Evolutionary conservation across 2,888 invertebrate species (phyloP), one percentile per base, ranked within the genome.

Genomic region (Taenaris catops): DNA sequence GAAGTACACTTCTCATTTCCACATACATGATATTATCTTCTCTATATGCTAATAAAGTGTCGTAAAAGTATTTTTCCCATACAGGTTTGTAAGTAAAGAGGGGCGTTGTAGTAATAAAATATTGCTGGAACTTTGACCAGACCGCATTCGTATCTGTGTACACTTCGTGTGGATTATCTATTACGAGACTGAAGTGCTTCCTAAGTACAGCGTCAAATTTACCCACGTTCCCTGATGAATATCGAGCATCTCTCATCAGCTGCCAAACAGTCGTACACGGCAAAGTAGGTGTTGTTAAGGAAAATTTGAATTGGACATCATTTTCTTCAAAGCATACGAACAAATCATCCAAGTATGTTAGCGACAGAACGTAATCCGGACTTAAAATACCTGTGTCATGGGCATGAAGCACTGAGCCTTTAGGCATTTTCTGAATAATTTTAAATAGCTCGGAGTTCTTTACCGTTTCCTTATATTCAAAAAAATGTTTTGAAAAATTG

Each of bases 21-120:
- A 93, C 48, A 48, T 93, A 94, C 72, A 92, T 89, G 0, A 94
- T 80, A 48, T 92, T 91, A 51, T 94, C 94, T 0, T 90, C 88
- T 51, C 89, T 81, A 19, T 91, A 76, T 45, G 92, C 91, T 37
- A 87, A 65, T 6, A 94, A 65, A 0, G 90, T 88, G 46, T 89
- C 89, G 44, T 91, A 90, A 49, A 90, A 91, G 56, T 93, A 91
- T 40, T 90, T 88, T 33, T 89, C 89, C 87, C 91, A 92, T 0
- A 91, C 89, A 0, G 92, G 91, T 33, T 87, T 89, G 51, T 91
- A 93, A 3, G 78, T 78, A 1, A 93, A 53, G 32, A 93, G 49
- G 0, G 88, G 80, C 0, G 59, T 61, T 0, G 90, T 68, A 0
- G 78, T 72, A 0, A 58, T 58, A 38, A 93, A 93, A 29, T 89